These are phyloP conservation scores for Zoanthus solanderi DNA, from an alignment of 92 coral and sea anemone genomes.

Conservation along the genomic window DNA sequence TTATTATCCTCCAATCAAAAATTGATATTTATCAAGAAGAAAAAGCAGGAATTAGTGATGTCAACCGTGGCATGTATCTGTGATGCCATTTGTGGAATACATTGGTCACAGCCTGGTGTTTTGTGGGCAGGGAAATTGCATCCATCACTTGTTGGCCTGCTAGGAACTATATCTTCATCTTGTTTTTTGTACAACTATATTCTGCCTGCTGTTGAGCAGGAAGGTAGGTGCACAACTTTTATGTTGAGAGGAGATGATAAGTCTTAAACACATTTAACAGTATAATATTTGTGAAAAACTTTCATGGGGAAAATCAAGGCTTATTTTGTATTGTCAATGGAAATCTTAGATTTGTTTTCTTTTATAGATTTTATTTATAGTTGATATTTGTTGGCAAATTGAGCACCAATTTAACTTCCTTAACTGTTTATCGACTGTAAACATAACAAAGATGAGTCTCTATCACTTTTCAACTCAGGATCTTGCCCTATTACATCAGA, in stretches of 20 bases:
- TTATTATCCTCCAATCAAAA: background rate
- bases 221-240: background rate
- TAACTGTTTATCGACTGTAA: too few relatives aligned
- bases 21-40: conserved; percentile 25
- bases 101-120: conserved; percentile 84
- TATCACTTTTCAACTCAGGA: too few relatives aligned
- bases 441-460: too few relatives aligned
- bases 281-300: too few relatives aligned
- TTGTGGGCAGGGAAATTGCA: conserved; percentile 80
- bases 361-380: too few relatives aligned
- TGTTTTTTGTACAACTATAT: conserved; percentile 75
- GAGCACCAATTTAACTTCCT: too few relatives aligned
- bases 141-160: conserved; percentile 65
- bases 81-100: conserved; percentile 74
- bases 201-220: conserved; percentile 14
- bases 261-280: background rate
- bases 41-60: conserved; percentile 41
- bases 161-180: conserved; percentile 80
- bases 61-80: conserved; percentile 69
- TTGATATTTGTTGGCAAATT: too few relatives aligned
- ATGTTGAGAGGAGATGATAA: background rate
- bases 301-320: too few relatives aligned
- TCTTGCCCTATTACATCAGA: too few relatives aligned
- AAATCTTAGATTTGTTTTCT: too few relatives aligned
- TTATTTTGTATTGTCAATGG: too few relatives aligned